These are phyloP conservation scores for Nestor notabilis DNA, from an alignment of 2,113 vertebrate species.

Conservation along the genomic window DNA sequence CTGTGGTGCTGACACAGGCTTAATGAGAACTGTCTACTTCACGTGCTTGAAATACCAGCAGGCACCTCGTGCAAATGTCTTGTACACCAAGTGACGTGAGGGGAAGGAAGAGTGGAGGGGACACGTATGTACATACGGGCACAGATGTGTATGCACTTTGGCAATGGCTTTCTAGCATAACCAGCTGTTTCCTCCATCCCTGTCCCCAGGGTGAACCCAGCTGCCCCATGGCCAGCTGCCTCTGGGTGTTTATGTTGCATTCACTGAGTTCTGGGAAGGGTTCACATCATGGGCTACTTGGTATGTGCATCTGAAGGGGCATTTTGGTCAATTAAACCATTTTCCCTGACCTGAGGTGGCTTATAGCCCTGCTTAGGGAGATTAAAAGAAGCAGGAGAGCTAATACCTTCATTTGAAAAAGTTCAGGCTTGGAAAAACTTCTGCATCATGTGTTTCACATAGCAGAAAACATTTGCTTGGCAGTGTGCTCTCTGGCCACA, in stretches of 20 bases:
- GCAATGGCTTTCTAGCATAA: background rate
- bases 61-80: background rate
- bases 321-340: background rate
- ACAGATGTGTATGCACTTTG: background rate
- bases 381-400: background rate
- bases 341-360: background rate
- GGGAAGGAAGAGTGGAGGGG: background rate
- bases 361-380: background rate
- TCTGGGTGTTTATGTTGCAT: background rate
- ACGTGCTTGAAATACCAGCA: background rate
- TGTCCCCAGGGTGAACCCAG: background rate
- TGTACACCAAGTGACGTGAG: background rate
- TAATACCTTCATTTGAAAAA: background rate
- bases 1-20: background rate
- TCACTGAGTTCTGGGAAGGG: background rate
- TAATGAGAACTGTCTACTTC: background rate
- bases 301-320: background rate
- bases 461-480: background rate
- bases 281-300: background rate
- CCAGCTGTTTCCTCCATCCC: background rate
- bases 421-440: background rate
- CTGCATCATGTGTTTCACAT: background rate
- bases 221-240: background rate
- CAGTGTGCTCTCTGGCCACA: background rate
- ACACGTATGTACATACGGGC: too few relatives aligned